Evolutionary conservation across 2,797 vertebrate species (phyloP), one percentile per base, ranked within the genome.

Genomic region (Anguilla obscura): DNA sequence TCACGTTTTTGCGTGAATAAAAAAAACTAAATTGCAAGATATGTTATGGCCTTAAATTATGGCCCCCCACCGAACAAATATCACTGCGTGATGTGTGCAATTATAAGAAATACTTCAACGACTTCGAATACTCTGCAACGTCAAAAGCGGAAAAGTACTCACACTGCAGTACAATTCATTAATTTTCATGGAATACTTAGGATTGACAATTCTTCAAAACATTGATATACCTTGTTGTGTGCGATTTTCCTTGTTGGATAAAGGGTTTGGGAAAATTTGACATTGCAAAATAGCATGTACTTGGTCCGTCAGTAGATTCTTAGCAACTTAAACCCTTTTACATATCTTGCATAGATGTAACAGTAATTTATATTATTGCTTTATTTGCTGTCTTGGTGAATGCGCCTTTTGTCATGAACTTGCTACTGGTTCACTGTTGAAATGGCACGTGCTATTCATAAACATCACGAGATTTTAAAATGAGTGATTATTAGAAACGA

Each of bases 281-380:
- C 40, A 9, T 50, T 50, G 7, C 50, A 50, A 82, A 45, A 82
- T 48, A 79, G 74, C 4, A 45, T 79, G 33, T 40, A 10, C 50
- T 52, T 82, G 79, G 79, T 50, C 45, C 21, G 21, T 48, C 50
- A 48, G 79, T 82, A n/a, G 21, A 82, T 50, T 14, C 0, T 14
- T 76, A 18, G 74, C 45, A 48, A 48, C 45, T 40, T 79, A 40
- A 79, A 45, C 12, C 30, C 16, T 82, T 82, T 82, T 3, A 50
- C 21, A 50, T 84, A 48, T 66, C 45, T 87, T 84, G 60, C 80
- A 84, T 69, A 21, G 60, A 85, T 63, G 60, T 84, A 63, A 66
- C 74, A 40, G 36, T 48, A 66, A 63, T 69, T 45, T 56, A 33
- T 40, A 21, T 82, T 82, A 82, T 82, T 82, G 79, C 79, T 82